phyloP scores from a whole-genome alignment of 35 echinoderm and acorn worm species.

The Lytechinus pictus region DNA sequence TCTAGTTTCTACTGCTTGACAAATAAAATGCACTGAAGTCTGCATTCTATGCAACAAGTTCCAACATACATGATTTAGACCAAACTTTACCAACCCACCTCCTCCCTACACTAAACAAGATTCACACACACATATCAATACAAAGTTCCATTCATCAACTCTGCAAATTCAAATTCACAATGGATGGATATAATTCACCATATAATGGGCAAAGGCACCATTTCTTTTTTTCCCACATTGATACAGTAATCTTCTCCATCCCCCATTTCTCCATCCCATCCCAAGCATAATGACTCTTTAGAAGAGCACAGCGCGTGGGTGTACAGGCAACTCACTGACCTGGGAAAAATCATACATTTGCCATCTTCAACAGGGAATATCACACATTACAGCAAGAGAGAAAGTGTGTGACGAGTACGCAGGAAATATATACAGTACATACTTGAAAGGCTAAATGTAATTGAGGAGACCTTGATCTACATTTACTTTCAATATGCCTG shows the following conservation, averaged over 20 bases:
- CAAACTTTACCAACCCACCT: background rate
- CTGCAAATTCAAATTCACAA: background rate
- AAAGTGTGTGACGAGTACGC: background rate
- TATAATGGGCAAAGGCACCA: background rate
- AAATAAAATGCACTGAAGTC: too few relatives aligned
- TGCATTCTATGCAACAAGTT: background rate
- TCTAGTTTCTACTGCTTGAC: too few relatives aligned
- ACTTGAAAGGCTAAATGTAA: background rate
- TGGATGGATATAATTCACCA: background rate
- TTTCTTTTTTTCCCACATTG: background rate
- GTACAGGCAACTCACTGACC: background rate
- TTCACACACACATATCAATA: too few relatives aligned
- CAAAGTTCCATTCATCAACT: background rate
- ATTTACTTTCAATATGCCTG: background rate
- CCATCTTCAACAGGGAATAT: background rate
- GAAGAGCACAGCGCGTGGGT: background rate
- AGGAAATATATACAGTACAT: background rate
- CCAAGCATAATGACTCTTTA: background rate
- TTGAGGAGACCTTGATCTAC: background rate
- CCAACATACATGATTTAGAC: too few relatives aligned
- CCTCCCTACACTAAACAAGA: background rate
- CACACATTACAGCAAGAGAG: background rate
- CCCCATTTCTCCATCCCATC: background rate
- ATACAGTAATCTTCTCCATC: background rate
- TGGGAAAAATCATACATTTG: slow-evolving; percentile 1